Evolutionary conservation across 2,797 vertebrate genomes (phyloP).

Genomic region (Protosalanx chinensis): DNA sequence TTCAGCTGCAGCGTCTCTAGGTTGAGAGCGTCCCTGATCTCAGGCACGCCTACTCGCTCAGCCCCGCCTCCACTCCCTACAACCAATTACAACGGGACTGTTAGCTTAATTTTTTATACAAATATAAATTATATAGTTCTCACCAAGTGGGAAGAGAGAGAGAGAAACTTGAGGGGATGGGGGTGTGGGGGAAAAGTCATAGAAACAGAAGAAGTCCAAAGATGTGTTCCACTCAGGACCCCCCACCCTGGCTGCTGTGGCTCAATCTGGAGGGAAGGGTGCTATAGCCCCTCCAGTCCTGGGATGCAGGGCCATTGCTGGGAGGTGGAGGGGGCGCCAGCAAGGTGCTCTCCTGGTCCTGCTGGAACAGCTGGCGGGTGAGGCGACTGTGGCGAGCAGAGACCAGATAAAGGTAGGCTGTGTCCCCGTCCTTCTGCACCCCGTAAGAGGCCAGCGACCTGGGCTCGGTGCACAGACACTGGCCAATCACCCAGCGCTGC

Average conservation of each 20-base stretch:
- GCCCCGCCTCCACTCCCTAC: conserved; percentile 49
- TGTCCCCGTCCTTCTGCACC: conserved; percentile 78
- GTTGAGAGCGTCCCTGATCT: conserved; percentile 67
- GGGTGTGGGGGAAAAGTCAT: too few species aligned
- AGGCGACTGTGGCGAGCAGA: conserved; percentile 75
- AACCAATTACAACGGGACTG: not conserved
- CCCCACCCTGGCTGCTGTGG: conserved; percentile 68
- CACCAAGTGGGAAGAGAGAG: too few species aligned
- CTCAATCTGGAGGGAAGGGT: conserved; percentile 71
- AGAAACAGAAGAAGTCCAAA: too few species aligned
- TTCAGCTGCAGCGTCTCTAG: conserved; percentile 68
- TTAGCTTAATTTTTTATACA: too few species aligned
- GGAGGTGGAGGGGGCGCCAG: conserved; percentile 47
- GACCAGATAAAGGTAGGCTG: conserved; percentile 88
- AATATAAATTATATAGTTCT: not conserved
- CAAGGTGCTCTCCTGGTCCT: conserved; percentile 74
- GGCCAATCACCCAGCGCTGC: conserved; percentile 92
- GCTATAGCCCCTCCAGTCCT: conserved; percentile 70
- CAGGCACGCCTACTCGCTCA: conserved; percentile 52
- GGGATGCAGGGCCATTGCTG: conserved; percentile 44
- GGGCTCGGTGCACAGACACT: conserved; percentile 81
- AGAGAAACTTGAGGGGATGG: too few species aligned
- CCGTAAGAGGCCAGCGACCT: conserved; percentile 85
- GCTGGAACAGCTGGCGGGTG: conserved; percentile 76
- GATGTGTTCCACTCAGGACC: not conserved